Evolutionary conservation across 92 coral and sea anemone genomes (phyloP).

Genomic region (Parazoanthus atlanticus): DNA sequence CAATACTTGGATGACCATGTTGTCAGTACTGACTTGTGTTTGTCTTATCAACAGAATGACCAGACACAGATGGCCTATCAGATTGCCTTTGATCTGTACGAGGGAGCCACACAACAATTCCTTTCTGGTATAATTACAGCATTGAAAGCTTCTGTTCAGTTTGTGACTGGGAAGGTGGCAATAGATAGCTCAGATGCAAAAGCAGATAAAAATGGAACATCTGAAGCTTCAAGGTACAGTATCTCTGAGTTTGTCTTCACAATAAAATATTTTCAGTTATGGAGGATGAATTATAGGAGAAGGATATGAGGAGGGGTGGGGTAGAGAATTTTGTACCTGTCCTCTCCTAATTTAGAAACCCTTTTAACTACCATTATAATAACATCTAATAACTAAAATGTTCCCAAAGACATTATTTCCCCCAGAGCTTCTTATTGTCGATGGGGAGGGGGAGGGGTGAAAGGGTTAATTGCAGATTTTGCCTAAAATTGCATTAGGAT

Average conservation of each 20-base stretch:
- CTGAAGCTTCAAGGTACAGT: constrained; percentile 61
- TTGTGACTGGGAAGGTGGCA: constrained; percentile 63
- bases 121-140: constrained; percentile 85
- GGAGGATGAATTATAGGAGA: no score
- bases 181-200: constrained; percentile 63
- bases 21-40: neutral
- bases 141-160: constrained; percentile 83
- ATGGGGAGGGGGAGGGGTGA: no score
- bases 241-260: neutral
- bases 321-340: no score
- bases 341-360: no score
- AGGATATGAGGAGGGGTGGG: no score
- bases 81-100: constrained; percentile 96
- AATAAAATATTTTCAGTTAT: neutral
- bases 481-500: no score
- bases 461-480: no score
- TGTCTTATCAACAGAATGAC: constrained; percentile 71
- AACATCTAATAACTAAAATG: no score
- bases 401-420: no score
- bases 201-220: constrained; percentile 75
- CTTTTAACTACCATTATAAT: no score
- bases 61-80: constrained; percentile 99
- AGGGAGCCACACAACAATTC: constrained; percentile 98
- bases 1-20: neutral
- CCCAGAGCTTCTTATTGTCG: no score